phyloP scores from a whole-genome alignment of 2,888 invertebrate genomes.

The Hesperia comma region DNA sequence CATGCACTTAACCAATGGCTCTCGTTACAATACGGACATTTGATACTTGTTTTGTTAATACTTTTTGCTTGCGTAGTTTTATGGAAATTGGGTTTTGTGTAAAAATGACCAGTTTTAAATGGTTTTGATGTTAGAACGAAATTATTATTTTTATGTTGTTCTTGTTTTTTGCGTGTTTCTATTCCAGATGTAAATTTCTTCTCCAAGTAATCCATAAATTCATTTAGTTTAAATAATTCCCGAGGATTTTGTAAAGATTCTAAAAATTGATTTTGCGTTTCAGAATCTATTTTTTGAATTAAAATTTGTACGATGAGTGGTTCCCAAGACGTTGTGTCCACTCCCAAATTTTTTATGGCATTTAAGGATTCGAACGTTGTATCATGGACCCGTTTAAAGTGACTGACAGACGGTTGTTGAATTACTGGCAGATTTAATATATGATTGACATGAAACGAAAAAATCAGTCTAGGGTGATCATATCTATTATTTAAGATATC shows the following conservation, averaged over 20 bases:
- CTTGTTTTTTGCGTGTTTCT: slow-evolving; percentile 20
- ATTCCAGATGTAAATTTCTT: slow-evolving; percentile 16
- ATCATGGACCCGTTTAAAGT: slow-evolving; percentile 17
- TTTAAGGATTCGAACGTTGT: slow-evolving; percentile 22
- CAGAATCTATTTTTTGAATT: slow-evolving; percentile 18
- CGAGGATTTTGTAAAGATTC: slow-evolving; percentile 15
- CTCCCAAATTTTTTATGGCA: slow-evolving; percentile 21
- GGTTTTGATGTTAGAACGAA: neutral
- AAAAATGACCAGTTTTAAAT: neutral
- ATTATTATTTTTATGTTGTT: slow-evolving; percentile 8
- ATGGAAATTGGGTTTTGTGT: neutral
- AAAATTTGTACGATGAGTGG: slow-evolving; percentile 24
- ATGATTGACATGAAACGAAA: slow-evolving; percentile 9
- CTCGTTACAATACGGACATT: slow-evolving; percentile 17
- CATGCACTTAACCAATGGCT: slow-evolving; percentile 12
- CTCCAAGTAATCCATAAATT: slow-evolving; percentile 19
- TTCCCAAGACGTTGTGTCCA: slow-evolving; percentile 10
- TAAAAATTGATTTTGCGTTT: slow-evolving; percentile 14
- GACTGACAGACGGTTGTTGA: slow-evolving; percentile 11
- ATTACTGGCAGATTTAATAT: neutral
- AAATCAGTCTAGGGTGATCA: slow-evolving; percentile 17
- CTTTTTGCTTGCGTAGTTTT: neutral
- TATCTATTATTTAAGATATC: slow-evolving; percentile 26
- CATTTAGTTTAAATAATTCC: slow-evolving; percentile 6
- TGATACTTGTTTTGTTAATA: neutral